Percentiles rank a stretch among this genome's conserved stretches.
These are phyloP conservation scores for Grus americana DNA, from an alignment of 2,113 vertebrate genomes.

Conservation along the genomic window DNA sequence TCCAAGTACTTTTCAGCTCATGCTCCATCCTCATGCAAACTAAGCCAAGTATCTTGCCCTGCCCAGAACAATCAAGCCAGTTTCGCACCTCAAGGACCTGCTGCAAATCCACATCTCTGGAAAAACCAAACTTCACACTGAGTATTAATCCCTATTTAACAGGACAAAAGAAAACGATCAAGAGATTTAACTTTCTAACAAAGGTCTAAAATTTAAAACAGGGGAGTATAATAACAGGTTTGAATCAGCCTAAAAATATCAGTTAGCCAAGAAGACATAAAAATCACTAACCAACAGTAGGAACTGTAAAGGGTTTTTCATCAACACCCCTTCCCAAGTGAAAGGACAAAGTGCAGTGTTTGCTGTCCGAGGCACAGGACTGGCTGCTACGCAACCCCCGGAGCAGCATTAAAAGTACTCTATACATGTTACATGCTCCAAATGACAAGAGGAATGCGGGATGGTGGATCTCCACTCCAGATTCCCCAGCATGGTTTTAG, in stretches of 20 bases:
- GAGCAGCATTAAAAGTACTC: not conserved
- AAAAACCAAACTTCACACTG: not conserved
- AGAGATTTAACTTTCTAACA: not conserved
- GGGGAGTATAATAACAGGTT: not conserved
- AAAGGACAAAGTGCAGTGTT: not conserved
- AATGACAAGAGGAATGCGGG: constrained; percentile 24
- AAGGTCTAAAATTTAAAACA: not conserved
- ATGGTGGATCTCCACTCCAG: not conserved
- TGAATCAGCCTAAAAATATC: not conserved
- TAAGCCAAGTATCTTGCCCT: not conserved
- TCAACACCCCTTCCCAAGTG: not conserved
- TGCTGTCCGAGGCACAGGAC: not conserved
- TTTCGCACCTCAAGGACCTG: not conserved
- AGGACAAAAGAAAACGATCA: not conserved
- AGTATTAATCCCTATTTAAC: not conserved
- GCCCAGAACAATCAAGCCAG: not conserved
- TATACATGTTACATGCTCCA: constrained; percentile 13
- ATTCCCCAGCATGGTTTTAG: not conserved
- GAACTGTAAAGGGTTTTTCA: not conserved
- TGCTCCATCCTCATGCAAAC: not conserved
- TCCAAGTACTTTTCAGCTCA: accelerated
- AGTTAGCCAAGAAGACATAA: not conserved
- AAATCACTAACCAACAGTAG: not conserved
- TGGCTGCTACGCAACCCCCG: not conserved
- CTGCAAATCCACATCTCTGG: not conserved